Base-by-base conservation (phyloP, 2,888 invertebrate species). In the Diadromus collaris region DNA sequence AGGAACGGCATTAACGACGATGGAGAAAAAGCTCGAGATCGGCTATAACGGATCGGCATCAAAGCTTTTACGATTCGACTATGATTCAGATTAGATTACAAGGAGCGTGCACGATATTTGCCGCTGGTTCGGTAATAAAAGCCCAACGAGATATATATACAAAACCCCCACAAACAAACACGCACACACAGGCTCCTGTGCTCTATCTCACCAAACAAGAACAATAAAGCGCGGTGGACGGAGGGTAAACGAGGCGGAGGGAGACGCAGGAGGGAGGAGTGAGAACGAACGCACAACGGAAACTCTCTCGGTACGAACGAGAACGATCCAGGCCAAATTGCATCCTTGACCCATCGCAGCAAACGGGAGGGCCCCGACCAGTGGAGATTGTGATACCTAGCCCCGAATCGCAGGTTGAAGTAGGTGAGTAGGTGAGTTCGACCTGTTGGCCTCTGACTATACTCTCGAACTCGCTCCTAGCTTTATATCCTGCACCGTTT, bases 331-430 rank as follows among this genome's bases (percentile, higher is more conserved):
- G 72, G 81, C 77, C 76, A 82, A 85, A 87, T 85, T 83, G 85
- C 83, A 85, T 86, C 88, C 87, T 87, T 87, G 88, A 87, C 87
- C 88, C 83, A 83, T 72, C 81, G 76, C 63, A 46, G 56, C 71
- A 56, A 48, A 64, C 44, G 58, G 69, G 44, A 34, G 44, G 29
- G 34, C 67, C 71, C 38, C 16, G 51, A 48, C 38, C 51, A n/a
- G 29, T 48, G 63, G 70, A 61, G 64, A 60, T 72, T 61, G 58
- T 29, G 69, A 73, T 60, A 77, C 75, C 77, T 73, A 67, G 70
- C 72, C 78, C 78, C 75, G 67, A 76, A 69, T 67, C 34, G 41
- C 80, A 78, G 76, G 78, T 78, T 79, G 68, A 74, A 81, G 81
- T 78, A 75, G 74, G 76, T 75, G 82, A 82, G 81, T 81, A 75